Percentiles rank a stretch among this genome's conserved stretches.
Evolutionary conservation across 2,888 invertebrate species (phyloP).

Genomic region (Cephus pygmeus): DNA sequence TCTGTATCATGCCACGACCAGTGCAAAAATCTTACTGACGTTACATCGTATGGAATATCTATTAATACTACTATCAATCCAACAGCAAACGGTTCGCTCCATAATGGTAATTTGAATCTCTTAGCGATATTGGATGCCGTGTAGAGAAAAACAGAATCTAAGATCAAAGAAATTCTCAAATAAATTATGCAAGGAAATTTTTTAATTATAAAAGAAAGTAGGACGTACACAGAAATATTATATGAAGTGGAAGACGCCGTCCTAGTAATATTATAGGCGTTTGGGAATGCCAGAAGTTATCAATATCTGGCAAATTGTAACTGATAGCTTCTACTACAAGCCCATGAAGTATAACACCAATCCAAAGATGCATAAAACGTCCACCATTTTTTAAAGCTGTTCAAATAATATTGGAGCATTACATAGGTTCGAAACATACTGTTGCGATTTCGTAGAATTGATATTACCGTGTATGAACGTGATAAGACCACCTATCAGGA

Average conservation of each 20-base stretch:
- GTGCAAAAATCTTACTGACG: constrained; percentile 81
- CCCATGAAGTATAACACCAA: constrained; percentile 79
- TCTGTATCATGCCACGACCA: constrained; percentile 88
- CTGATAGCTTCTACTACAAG: constrained; percentile 78
- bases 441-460: background rate
- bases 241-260: constrained; percentile 78
- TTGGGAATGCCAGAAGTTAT: constrained; percentile 88
- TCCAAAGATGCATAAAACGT: constrained; percentile 80
- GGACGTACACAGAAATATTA: constrained; percentile 77
- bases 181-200: background rate
- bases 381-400: constrained; percentile 78
- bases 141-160: constrained; percentile 74
- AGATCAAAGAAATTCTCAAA: constrained; percentile 29
- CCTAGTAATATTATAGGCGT: constrained; percentile 79
- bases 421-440: background rate
- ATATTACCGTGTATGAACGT: constrained; percentile 77
- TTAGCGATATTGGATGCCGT: constrained; percentile 72
- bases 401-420: background rate
- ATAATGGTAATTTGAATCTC: constrained; percentile 69
- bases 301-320: constrained; percentile 78
- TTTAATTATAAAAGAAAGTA: constrained; percentile 6
- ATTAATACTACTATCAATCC: constrained; percentile 78
- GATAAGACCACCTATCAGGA: constrained; percentile 71
- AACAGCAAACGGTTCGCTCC: constrained; percentile 75
- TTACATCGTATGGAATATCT: constrained; percentile 84